phyloP scores from a whole-genome alignment of 2,113 vertebrate species.

The Azemiops feae region DNA sequence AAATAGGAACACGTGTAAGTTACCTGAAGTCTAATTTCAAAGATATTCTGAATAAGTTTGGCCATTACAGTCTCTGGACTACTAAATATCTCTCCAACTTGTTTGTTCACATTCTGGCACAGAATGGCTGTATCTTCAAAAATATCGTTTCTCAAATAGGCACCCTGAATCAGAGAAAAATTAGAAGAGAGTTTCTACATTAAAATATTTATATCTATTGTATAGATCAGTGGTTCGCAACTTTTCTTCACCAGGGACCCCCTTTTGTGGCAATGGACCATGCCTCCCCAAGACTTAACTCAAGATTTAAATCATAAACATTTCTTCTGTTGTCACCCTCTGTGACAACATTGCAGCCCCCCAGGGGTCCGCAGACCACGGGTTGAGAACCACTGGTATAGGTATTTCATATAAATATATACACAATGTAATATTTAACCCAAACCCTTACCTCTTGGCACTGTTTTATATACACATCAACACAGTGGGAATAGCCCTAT shows the following conservation, averaged over 20 bases:
- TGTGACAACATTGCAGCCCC: neutral
- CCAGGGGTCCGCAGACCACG: neutral
- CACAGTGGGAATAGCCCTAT: conserved; percentile 97
- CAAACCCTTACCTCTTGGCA: conserved; percentile 89
- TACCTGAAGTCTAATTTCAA: conserved; percentile 97
- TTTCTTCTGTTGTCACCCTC: neutral
- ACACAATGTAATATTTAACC: neutral
- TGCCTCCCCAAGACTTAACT: neutral
- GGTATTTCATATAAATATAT: neutral
- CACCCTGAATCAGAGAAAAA: conserved; percentile 75
- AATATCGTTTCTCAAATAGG: conserved; percentile 88
- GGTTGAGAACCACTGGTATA: neutral
- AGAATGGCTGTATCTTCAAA: conserved; percentile 95
- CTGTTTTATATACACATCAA: conserved; percentile 99
- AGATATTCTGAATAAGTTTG: conserved; percentile 98
- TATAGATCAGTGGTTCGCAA: neutral
- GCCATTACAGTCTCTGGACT: conserved; percentile 97
- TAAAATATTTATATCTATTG: neutral
- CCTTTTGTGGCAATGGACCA: neutral
- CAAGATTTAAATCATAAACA: neutral
- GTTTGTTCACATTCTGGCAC: conserved; percentile 92
- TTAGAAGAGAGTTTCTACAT: conserved; percentile 29
- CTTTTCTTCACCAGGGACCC: neutral
- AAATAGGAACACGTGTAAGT: conserved; percentile 34
- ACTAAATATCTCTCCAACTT: conserved; percentile 96